Evolutionary conservation across 1,140 invertebrate species (phyloP).

Genomic region (Mya arenaria): DNA sequence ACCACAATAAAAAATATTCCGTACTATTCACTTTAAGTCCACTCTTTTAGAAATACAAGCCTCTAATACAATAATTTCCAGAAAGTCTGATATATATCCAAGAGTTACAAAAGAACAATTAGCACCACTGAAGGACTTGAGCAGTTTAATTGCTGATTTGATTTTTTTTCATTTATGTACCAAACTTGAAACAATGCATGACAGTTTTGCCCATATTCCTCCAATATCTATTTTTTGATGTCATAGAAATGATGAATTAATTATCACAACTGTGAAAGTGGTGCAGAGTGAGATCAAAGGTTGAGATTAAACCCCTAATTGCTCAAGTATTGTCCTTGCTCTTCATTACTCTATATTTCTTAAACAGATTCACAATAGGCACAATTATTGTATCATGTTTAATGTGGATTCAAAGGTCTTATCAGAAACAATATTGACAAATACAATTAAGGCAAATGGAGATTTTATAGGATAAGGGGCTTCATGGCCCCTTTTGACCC

Average conservation of each 20-base stretch:
- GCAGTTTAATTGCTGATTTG: too few species aligned
- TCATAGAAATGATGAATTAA: slow-evolving; percentile 12
- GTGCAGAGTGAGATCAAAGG: slow-evolving; percentile 12
- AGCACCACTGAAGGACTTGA: too few species aligned
- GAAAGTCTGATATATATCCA: too few species aligned
- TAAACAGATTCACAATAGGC: neutral
- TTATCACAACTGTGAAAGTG: slow-evolving; percentile 27
- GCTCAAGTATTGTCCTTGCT: slow-evolving; percentile 12
- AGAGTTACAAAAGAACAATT: too few species aligned
- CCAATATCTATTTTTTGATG: neutral
- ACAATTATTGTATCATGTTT: slow-evolving; percentile 29
- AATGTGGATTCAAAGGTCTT: neutral
- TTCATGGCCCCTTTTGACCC: neutral
- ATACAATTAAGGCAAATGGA: slow-evolving; percentile 7
- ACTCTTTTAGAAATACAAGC: too few species aligned
- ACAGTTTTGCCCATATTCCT: neutral
- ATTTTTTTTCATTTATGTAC: too few species aligned
- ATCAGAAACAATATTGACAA: slow-evolving; percentile 44
- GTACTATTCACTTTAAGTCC: too few species aligned
- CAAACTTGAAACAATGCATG: too few species aligned
- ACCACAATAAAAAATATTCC: too few species aligned
- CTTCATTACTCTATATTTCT: slow-evolving; percentile 13
- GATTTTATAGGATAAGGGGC: neutral
- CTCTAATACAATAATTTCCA: too few species aligned
- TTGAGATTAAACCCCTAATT: slow-evolving; percentile 33